phyloP scores from a whole-genome alignment of 1,140 invertebrate genomes.

The Eurosta solidaginis region DNA sequence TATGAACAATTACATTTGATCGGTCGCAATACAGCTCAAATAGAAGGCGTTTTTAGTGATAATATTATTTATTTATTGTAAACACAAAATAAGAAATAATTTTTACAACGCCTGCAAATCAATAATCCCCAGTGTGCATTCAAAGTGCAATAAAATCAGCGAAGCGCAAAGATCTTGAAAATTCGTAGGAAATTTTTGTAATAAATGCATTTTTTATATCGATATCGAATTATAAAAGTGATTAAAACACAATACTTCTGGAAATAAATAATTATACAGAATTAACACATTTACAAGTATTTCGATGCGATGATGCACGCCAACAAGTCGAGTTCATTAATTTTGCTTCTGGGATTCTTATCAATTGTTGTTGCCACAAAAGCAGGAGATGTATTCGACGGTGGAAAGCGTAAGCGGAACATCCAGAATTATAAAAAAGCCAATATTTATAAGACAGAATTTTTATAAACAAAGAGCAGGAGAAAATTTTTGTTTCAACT shows the following conservation, averaged over 20 bases:
- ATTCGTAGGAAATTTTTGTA: background rate
- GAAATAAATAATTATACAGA: background rate
- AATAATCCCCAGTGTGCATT: background rate
- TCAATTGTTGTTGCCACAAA: background rate
- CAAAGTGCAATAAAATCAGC: background rate
- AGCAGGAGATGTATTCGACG: slow-evolving; percentile 39
- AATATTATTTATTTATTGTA: background rate
- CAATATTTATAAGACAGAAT: no score
- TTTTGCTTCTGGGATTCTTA: background rate
- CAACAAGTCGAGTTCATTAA: background rate
- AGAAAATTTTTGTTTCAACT: no score
- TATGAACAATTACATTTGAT: no score
- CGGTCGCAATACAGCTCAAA: background rate
- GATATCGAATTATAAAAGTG: background rate
- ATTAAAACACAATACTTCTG: background rate
- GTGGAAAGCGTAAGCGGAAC: slow-evolving; percentile 55
- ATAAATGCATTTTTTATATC: background rate
- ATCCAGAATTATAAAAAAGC: background rate
- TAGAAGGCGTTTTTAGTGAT: background rate
- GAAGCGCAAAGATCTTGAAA: no score
- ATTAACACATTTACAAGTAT: background rate
- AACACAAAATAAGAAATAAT: background rate
- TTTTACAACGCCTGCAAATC: background rate
- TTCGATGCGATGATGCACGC: background rate
- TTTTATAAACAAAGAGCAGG: no score